These are phyloP conservation scores for Samia ricini DNA, from an alignment of 1,140 invertebrate species.

Conservation along the genomic window DNA sequence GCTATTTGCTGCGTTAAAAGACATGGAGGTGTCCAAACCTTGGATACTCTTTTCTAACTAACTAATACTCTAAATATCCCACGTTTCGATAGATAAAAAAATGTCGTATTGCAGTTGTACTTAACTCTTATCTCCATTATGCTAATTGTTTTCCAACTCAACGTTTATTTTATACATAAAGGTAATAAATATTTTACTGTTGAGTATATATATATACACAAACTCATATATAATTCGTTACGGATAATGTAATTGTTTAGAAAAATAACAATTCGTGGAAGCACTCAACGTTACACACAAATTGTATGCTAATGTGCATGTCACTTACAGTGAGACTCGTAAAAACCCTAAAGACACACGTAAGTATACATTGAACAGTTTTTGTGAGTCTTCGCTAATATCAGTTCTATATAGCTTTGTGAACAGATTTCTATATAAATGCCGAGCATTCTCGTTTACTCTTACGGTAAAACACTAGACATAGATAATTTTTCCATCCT, in stretches of 20 bases:
- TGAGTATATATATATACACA: too few species aligned
- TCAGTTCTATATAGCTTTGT: background rate
- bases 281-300: conserved; percentile 3
- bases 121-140: too few species aligned
- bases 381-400: background rate
- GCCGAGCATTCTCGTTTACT: too few species aligned
- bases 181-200: background rate
- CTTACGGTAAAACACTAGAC: too few species aligned
- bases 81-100: too few species aligned
- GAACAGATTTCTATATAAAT: too few species aligned
- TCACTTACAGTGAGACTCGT: background rate
- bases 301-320: conserved; percentile 10
- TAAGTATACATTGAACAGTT: background rate
- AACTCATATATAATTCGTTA: background rate
- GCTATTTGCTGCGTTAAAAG: too few species aligned
- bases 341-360: conserved; percentile 1
- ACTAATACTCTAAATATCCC: too few species aligned
- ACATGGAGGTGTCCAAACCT: too few species aligned
- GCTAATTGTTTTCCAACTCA: background rate
- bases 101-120: too few species aligned
- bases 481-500: too few species aligned
- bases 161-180: background rate
- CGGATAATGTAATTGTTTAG: conserved; percentile 4
- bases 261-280: conserved; percentile 5
- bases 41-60: too few species aligned